Conservation (phyloP, 1,140 invertebrate genomes). For the Geopemphigus sp. region DNA sequence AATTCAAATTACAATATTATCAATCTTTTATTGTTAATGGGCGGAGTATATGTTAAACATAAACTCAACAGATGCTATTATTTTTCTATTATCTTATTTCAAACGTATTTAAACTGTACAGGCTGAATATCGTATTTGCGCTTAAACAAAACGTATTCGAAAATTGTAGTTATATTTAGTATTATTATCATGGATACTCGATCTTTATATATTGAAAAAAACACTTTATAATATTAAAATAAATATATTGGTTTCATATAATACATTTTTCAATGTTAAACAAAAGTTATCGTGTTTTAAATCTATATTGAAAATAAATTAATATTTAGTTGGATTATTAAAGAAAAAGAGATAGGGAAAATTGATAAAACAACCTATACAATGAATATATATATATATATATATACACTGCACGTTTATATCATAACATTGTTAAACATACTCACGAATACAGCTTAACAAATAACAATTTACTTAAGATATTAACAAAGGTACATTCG, state of each 20-base stretch:
- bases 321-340: neutral
- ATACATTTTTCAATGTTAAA: neutral
- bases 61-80: no score
- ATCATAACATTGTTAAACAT: no score
- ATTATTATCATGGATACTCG: neutral
- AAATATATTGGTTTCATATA: neutral
- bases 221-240: neutral
- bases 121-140: neutral
- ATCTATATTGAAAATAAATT: neutral
- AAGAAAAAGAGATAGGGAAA: neutral
- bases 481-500: no score
- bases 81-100: no score
- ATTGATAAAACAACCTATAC: neutral
- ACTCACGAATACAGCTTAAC: no score
- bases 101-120: no score
- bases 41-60: constrained; percentile 1
- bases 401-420: no score
- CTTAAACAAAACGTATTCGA: neutral
- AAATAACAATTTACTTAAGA: no score
- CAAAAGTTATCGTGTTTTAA: neutral
- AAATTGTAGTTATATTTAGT: neutral
- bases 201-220: constrained; percentile 15
- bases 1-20: neutral
- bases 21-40: constrained; percentile 15
- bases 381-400: no score